A percentile compares a stretch with the other conserved stretches of the same genome.
phyloP scores from a whole-genome alignment of 1,140 invertebrate genomes.

The Musca domestica region DNA sequence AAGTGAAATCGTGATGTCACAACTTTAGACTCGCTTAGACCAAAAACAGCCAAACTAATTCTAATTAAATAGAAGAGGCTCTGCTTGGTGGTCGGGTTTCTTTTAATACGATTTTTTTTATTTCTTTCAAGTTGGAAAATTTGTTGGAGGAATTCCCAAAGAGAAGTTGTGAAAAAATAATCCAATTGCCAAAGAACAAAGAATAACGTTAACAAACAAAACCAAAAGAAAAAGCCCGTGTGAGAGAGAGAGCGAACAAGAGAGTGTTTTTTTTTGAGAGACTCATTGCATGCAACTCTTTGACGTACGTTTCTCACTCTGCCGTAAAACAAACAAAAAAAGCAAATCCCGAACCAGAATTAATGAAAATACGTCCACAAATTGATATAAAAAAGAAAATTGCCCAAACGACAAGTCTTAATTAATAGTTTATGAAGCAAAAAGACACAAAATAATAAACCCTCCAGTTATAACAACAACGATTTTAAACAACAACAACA shows the following conservation, averaged over 20 bases:
- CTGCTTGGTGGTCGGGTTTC: too few species aligned
- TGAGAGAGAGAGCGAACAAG: neutral
- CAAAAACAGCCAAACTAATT: too few species aligned
- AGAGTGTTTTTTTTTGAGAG: neutral
- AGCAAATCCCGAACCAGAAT: neutral
- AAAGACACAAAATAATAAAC: conserved; percentile 8
- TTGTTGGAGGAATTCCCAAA: too few species aligned
- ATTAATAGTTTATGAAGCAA: neutral
- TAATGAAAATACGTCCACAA: conserved; percentile 18
- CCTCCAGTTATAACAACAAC: conserved; percentile 19
- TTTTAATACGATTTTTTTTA: neutral
- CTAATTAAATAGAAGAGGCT: neutral
- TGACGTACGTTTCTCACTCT: too few species aligned
- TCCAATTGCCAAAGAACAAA: too few species aligned
- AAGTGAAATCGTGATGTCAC: conserved; percentile 20
- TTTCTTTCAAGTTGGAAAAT: too few species aligned
- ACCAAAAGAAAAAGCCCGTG: neutral
- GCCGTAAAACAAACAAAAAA: conserved; percentile 1
- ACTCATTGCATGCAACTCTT: too few species aligned
- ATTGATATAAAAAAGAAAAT: neutral
- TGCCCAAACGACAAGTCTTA: neutral
- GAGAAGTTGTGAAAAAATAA: too few species aligned
- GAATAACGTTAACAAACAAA: conserved; percentile 7
- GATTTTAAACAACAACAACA: conserved; percentile 28
- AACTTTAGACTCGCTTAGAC: neutral